phyloP scores from a whole-genome alignment of 2,113 vertebrate species.

The Gymnogyps californianus region DNA sequence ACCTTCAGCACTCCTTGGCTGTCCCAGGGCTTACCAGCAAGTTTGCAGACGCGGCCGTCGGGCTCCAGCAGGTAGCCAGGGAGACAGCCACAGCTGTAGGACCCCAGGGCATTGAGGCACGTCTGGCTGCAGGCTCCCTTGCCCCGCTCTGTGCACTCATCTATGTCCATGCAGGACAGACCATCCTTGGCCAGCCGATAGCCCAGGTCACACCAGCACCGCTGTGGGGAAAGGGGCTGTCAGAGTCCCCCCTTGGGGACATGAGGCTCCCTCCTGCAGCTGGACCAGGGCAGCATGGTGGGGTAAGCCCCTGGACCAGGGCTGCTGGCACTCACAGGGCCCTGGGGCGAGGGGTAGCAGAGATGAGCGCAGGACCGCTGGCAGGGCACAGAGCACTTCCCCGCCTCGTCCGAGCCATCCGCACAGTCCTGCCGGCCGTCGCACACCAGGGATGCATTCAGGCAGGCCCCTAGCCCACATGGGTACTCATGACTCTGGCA shows the following conservation, averaged over 20 bases:
- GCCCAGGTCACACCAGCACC: conserved; percentile 80
- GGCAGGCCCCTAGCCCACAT: conserved; percentile 75
- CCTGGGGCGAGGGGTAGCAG: conserved; percentile 81
- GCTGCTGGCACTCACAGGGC: conserved; percentile 76
- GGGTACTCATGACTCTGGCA: conserved; percentile 77
- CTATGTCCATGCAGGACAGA: conserved; percentile 75
- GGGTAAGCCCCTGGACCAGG: neutral
- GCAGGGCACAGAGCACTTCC: conserved; percentile 71
- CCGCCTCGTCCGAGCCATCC: conserved; percentile 81
- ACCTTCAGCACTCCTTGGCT: fast-evolving
- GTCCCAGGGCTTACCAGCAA: conserved; percentile 69
- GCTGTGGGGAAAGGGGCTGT: conserved; percentile 59
- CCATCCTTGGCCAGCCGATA: conserved; percentile 66
- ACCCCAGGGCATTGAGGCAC: conserved; percentile 80
- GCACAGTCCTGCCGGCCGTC: conserved; percentile 78
- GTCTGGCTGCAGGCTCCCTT: conserved; percentile 77
- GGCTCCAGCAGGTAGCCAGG: conserved; percentile 83
- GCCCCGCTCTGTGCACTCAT: conserved; percentile 74
- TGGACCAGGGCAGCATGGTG: neutral
- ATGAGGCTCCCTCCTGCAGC: neutral
- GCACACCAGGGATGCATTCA: conserved; percentile 77
- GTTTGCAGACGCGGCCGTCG: conserved; percentile 81
- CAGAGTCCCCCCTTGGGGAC: neutral
- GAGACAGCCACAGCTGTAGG: conserved; percentile 81
- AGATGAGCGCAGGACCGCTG: conserved; percentile 66